Evolutionary conservation across 2,113 vertebrate genomes (phyloP).

Genomic region (Laticauda colubrina): DNA sequence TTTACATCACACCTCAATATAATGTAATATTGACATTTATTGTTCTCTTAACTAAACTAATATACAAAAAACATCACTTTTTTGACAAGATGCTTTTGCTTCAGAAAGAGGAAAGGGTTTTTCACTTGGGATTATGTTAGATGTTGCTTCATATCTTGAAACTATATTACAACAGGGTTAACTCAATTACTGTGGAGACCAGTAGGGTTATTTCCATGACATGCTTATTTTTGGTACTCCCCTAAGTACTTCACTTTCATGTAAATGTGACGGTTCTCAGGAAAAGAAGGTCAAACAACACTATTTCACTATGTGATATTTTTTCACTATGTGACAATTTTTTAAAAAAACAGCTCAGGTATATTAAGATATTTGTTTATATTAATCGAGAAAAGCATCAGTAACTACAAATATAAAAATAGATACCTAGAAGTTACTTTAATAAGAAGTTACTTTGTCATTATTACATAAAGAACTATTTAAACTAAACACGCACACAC

Average conservation of each 20-base stretch:
- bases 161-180: conserved; percentile 31
- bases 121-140: conserved; percentile 35
- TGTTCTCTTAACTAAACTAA: background rate
- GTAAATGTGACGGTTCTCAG: background rate
- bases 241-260: conserved; percentile 32
- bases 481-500: too few relatives aligned
- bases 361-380: conserved; percentile 1
- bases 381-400: background rate
- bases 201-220: conserved; percentile 34
- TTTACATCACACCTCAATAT: background rate
- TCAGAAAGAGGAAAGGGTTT: conserved; percentile 36
- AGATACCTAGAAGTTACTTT: background rate
- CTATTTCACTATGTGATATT: conserved; percentile 17
- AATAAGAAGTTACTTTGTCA: background rate
- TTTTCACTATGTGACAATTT: conserved; percentile 3
- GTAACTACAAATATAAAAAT: background rate
- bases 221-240: conserved; percentile 25
- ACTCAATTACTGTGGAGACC: conserved; percentile 38
- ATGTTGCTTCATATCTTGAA: conserved; percentile 33
- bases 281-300: background rate
- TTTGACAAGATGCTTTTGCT: conserved; percentile 30
- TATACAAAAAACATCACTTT: background rate
- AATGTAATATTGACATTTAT: background rate
- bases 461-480: background rate
- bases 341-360: conserved; percentile 2